Evolutionary conservation across 2,113 vertebrate genomes (phyloP).

Genomic region (Myocastor coypus): DNA sequence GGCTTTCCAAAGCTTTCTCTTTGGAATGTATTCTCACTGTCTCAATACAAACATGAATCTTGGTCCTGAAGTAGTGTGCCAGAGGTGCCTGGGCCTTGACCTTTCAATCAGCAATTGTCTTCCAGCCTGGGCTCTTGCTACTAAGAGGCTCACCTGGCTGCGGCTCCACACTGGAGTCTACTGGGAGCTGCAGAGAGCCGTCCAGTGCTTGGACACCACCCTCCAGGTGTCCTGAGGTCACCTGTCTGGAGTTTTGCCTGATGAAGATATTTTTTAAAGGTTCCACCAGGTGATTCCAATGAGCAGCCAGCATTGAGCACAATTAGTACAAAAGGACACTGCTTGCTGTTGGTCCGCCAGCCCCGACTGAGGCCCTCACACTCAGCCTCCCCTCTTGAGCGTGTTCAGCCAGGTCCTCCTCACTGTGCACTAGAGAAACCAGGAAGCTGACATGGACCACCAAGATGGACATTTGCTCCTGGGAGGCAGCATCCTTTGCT

Average conservation of each 20-base stretch:
- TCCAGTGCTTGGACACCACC: neutral
- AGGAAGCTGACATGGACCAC: neutral
- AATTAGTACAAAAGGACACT: accelerated
- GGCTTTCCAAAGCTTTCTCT: neutral
- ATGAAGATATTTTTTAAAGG: neutral
- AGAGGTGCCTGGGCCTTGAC: neutral
- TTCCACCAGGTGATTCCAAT: neutral
- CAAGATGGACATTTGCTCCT: neutral
- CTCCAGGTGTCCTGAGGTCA: neutral
- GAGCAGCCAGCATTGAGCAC: neutral
- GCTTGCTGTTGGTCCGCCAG: neutral
- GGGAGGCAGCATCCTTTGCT: neutral
- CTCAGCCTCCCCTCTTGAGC: neutral
- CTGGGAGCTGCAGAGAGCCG: neutral
- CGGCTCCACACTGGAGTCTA: neutral
- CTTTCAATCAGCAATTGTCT: neutral
- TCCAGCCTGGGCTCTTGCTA: neutral
- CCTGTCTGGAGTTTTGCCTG: neutral
- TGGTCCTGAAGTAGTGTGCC: neutral
- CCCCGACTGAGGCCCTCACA: neutral
- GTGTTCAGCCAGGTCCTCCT: neutral
- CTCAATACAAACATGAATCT: too few relatives aligned
- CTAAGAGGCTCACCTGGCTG: neutral
- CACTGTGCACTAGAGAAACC: accelerated
- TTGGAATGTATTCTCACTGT: neutral